Percentiles rank a stretch among this genome's conserved stretches.
Evolutionary conservation across 2,888 invertebrate species (phyloP).

Genomic region (Scaptomyza cyrtandrae): DNA sequence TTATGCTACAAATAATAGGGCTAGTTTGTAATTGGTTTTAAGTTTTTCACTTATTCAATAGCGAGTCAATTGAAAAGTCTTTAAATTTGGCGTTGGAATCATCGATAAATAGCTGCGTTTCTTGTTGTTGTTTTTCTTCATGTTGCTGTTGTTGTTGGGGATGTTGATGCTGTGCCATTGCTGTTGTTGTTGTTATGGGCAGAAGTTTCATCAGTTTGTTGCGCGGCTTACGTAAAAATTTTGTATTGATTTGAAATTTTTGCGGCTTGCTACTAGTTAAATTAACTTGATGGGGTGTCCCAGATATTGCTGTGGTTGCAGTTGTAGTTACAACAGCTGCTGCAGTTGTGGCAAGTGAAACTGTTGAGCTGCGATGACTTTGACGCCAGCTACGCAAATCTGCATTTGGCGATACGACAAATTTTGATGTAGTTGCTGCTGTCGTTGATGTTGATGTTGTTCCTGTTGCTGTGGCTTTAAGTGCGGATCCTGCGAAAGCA

Average conservation of each 20-base stretch:
- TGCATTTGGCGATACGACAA: conserved; percentile 19
- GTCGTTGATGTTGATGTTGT: conserved; percentile 1
- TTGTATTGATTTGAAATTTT: conserved; percentile 83
- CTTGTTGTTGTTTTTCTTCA: conserved; percentile 30
- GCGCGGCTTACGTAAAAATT: conserved; percentile 82
- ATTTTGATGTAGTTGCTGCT: conserved; percentile 5
- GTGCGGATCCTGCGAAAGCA: conserved; percentile 11
- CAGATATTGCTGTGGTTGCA: conserved; percentile 11
- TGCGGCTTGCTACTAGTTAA: conserved; percentile 56
- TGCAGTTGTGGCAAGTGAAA: conserved; percentile 2
- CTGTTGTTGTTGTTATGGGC: conserved; percentile 46
- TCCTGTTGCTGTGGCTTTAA: conserved; percentile 7
- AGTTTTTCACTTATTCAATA: conserved; percentile 77
- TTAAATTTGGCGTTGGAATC: conserved; percentile 84
- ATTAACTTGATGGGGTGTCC: conserved; percentile 31
- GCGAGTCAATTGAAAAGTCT: conserved; percentile 85
- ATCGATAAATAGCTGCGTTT: conserved; percentile 67
- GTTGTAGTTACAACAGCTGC: conserved; percentile 12
- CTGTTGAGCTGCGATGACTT: conserved; percentile 33
- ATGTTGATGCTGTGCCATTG: conserved; percentile 27
- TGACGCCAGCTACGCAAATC: conserved; percentile 67
- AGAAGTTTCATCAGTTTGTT: conserved; percentile 72
- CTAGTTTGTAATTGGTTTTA: conserved; percentile 46
- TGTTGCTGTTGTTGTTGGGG: conserved; percentile 30
- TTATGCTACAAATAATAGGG: conserved; percentile 67